Evolutionary conservation across 2,888 invertebrate genomes (phyloP).

Genomic region (Synergus laeviventris): DNA sequence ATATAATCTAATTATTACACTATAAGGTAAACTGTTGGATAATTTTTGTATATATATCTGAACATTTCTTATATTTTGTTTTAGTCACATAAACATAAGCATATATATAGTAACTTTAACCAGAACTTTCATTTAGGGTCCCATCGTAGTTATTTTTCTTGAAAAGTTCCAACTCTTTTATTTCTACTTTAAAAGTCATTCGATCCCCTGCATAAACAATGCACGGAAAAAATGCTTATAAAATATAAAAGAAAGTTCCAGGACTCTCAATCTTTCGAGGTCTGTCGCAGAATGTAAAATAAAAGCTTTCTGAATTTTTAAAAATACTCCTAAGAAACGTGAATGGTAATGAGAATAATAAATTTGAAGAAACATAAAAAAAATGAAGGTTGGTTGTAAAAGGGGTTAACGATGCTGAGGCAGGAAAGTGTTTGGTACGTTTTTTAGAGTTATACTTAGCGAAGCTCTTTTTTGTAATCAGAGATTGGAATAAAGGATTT

Average conservation of each 20-base stretch:
- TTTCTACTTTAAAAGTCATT: not conserved
- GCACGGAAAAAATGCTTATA: not conserved
- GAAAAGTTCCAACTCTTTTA: too few species aligned
- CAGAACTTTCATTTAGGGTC: too few species aligned
- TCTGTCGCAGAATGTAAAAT: not conserved
- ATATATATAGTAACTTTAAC: too few species aligned
- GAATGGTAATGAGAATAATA: not conserved
- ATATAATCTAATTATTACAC: not conserved
- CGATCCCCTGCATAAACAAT: not conserved
- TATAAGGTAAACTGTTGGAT: too few species aligned
- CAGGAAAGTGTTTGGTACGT: not conserved
- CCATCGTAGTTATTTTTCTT: too few species aligned
- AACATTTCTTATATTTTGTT: too few species aligned
- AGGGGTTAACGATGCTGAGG: constrained; percentile 19
- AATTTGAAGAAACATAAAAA: not conserved
- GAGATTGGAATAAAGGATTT: constrained; percentile 35
- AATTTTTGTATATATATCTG: too few species aligned
- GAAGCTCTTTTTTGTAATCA: constrained; percentile 20
- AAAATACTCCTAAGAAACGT: not conserved
- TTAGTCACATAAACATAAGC: too few species aligned
- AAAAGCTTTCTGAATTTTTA: not conserved
- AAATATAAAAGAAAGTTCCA: not conserved
- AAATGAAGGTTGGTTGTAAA: not conserved
- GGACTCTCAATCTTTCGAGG: not conserved
- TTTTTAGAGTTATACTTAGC: constrained; percentile 23